Evolutionary conservation across 1,140 invertebrate genomes (phyloP), one percentile per base, ranked within the genome.

Genomic region (Macrocentrus cingulum): DNA sequence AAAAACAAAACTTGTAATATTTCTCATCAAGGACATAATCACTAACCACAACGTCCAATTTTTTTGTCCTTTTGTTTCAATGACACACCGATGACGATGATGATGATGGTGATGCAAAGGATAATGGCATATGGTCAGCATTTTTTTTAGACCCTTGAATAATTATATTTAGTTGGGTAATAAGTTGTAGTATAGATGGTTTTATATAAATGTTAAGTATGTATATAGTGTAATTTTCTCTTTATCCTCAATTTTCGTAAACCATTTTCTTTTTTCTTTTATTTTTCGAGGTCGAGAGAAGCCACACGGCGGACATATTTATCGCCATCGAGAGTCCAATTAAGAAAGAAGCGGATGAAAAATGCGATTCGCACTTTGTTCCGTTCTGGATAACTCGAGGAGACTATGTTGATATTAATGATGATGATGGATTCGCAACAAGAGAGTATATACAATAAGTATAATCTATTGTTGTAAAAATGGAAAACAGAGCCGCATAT

Each of bases 351-450:
- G 48, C 48, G 48, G 48, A 51, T 51, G 48, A 51, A 51, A 13
- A 51, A 51, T 51, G 48, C 48, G 48, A 51, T 51, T 51, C 48
- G 48, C 48, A 20, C 32, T 51, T 51, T 34, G 48, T 51, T 51
- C 48, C 48, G 48, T 51, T 51, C 48, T 51, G 48, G 34, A 51
- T 51, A 51, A 13, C 36, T 29, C 25, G 25, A 29, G 25, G 4
- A 4, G 25, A 29, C 4, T 29, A 5, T 29, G 9, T 29, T 29
- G 25, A 29, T 29, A 9, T 29, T 29, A 29, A 29, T 29, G 25
- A 29, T 29, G 25, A 29, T 29, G 25, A 29, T 29, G 25, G n/a
- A n/a, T n/a, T n/a, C n/a, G 4, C 25, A 29, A 29, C 25, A 29
- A 29, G 4, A 29, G n/a, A n/a, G n/a, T 29, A 29, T 29, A 4